phyloP scores from a whole-genome alignment of 2,113 vertebrate genomes.

The Antennarius striatus region DNA sequence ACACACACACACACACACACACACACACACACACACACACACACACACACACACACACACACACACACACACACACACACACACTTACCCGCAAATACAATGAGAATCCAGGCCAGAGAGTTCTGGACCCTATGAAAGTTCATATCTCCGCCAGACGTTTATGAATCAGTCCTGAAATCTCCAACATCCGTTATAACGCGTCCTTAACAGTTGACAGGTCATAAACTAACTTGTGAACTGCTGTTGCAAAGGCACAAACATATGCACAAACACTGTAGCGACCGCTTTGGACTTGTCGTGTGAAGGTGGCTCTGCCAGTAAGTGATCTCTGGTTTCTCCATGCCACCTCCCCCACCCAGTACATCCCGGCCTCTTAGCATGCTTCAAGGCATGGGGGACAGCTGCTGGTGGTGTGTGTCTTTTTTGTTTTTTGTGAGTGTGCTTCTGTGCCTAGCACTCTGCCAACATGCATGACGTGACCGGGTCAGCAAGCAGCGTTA shows the following conservation, averaged over 20 bases:
- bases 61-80: not conserved
- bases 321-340: slow-evolving; percentile 55
- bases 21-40: not conserved
- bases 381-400: slow-evolving; percentile 49
- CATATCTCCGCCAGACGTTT: slow-evolving; percentile 47
- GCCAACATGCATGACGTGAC: slow-evolving; percentile 6
- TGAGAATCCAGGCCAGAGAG: slow-evolving; percentile 34
- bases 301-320: slow-evolving; percentile 20
- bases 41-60: slow-evolving; percentile 21
- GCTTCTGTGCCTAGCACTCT: slow-evolving; percentile 2
- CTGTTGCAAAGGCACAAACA: slow-evolving; percentile 6
- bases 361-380: slow-evolving; percentile 38
- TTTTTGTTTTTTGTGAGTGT: slow-evolving; percentile 4
- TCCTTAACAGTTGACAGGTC: slow-evolving; percentile 3
- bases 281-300: slow-evolving; percentile 11
- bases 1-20: not conserved
- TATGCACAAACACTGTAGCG: not conserved
- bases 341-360: slow-evolving; percentile 40
- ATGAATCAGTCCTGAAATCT: not conserved
- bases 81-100: slow-evolving; percentile 51
- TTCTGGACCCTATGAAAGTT: slow-evolving; percentile 30
- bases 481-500: slow-evolving; percentile 4
- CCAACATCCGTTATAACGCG: slow-evolving; percentile 17
- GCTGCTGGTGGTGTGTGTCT: slow-evolving; percentile 36
- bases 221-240: not conserved